A percentile compares a stretch with the other conserved stretches of the same genome.
Conservation (phyloP, 2,888 invertebrate genomes). For the Drosophila kanekoi region DNA sequence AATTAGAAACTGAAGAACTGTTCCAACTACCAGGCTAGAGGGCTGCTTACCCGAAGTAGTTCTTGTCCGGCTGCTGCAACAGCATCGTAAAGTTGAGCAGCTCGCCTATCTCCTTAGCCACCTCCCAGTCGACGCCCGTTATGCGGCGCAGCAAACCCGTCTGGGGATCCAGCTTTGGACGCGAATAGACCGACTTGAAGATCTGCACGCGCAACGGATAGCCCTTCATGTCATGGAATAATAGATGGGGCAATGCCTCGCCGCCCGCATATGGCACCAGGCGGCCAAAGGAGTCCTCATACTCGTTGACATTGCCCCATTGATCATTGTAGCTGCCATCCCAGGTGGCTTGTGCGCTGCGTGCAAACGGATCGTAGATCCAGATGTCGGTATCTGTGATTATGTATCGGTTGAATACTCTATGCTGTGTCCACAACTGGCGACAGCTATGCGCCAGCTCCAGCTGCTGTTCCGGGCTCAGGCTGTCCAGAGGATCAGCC, state of each 20-base stretch:
- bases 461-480: slow-evolving; percentile 17
- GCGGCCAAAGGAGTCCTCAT: slow-evolving; percentile 61
- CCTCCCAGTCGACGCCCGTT: slow-evolving; percentile 81
- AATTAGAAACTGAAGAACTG: too few relatives aligned
- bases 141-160: slow-evolving; percentile 62
- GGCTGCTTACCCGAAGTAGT: slow-evolving; percentile 82
- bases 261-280: slow-evolving; percentile 60
- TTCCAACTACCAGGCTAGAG: background rate
- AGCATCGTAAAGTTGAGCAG: slow-evolving; percentile 81
- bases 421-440: slow-evolving; percentile 64
- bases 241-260: slow-evolving; percentile 47
- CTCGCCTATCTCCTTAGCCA: slow-evolving; percentile 71
- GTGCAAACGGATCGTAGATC: slow-evolving; percentile 78
- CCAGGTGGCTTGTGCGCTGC: slow-evolving; percentile 3
- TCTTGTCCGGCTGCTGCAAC: slow-evolving; percentile 76
- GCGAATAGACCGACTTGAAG: slow-evolving; percentile 83
- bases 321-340: background rate
- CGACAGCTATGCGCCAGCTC: slow-evolving; percentile 63
- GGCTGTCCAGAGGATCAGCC: slow-evolving; percentile 32
- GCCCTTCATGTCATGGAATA: slow-evolving; percentile 82
- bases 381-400: slow-evolving; percentile 64
- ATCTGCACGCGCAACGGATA: slow-evolving; percentile 84
- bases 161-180: slow-evolving; percentile 59
- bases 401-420: slow-evolving; percentile 68
- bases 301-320: slow-evolving; percentile 17